phyloP scores from a whole-genome alignment of 2,888 invertebrate genomes.

The Hemithea aestivaria region DNA sequence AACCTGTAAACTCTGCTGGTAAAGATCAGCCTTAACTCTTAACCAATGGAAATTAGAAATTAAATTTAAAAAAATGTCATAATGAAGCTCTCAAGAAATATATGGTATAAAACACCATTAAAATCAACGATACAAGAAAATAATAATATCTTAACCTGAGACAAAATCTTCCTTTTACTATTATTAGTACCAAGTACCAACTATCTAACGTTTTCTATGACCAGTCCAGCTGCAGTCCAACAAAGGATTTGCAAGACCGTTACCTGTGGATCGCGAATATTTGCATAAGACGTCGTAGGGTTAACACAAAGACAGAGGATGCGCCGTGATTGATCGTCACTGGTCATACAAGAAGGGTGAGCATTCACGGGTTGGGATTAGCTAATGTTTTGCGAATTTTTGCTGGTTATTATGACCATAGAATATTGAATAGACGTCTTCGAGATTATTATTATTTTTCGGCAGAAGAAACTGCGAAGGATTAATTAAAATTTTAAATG shows the following conservation, averaged over 20 bases:
- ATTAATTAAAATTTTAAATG: too few species aligned
- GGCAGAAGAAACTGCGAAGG: too few species aligned
- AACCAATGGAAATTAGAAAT: too few species aligned
- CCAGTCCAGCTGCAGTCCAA: conserved; percentile 26
- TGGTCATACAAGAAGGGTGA: conserved; percentile 25
- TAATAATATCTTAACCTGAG: too few species aligned
- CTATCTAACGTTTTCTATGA: conserved; percentile 6
- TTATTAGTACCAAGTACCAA: not conserved
- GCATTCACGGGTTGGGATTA: conserved; percentile 15
- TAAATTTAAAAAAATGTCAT: too few species aligned
- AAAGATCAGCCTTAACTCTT: too few species aligned
- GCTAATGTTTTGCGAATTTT: conserved; percentile 13
- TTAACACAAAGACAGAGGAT: conserved; percentile 32
- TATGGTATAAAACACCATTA: too few species aligned
- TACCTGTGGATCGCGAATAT: conserved; percentile 56
- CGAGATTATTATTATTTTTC: too few species aligned
- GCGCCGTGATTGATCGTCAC: conserved; percentile 25
- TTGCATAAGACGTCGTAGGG: conserved; percentile 60
- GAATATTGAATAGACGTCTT: too few species aligned
- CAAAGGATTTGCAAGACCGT: conserved; percentile 56
- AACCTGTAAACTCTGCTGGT: too few species aligned
- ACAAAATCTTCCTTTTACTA: not conserved
- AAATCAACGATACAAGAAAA: too few species aligned
- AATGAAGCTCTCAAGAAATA: too few species aligned
- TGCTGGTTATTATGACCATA: not conserved